phyloP scores from a whole-genome alignment of 2,113 vertebrate species.

The Marcusenius ussheri region DNA sequence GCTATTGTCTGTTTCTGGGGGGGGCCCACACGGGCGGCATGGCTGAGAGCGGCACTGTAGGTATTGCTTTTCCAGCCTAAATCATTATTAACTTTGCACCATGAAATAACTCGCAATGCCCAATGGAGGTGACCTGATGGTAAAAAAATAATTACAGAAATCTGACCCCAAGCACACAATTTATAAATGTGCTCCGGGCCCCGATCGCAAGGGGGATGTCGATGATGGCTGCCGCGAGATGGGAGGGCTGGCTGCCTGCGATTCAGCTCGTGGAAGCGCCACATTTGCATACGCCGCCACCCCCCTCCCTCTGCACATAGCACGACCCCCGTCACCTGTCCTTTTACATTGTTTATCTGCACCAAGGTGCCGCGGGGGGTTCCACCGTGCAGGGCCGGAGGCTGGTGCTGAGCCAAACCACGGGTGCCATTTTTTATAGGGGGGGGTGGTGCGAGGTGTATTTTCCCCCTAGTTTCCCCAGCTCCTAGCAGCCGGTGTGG shows the following conservation, averaged over 20 bases:
- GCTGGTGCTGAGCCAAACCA: neutral
- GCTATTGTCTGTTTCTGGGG: neutral
- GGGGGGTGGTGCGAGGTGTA: neutral
- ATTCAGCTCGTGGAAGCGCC: neutral
- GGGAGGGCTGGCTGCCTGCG: neutral
- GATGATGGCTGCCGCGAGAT: slow-evolving; percentile 17
- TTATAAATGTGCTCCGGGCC: slow-evolving; percentile 14
- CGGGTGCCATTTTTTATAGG: neutral
- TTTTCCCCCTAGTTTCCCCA: slow-evolving; percentile 29
- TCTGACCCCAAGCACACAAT: slow-evolving; percentile 15
- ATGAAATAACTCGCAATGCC: slow-evolving; percentile 22
- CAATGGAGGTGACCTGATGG: slow-evolving; percentile 20
- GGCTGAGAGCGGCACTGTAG: neutral
- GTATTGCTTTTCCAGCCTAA: slow-evolving; percentile 12
- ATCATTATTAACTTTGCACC: slow-evolving; percentile 21
- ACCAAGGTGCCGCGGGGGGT: neutral
- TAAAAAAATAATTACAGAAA: slow-evolving; percentile 24
- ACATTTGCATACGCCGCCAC: slow-evolving; percentile 14
- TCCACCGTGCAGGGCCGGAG: neutral
- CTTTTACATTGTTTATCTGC: slow-evolving; percentile 18
- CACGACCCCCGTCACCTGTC: neutral
- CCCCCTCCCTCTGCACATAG: neutral
- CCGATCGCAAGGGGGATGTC: neutral
- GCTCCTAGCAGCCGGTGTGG: slow-evolving; percentile 31
- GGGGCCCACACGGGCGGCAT: neutral